A percentile compares a stretch with the other conserved stretches of the same genome.
These are phyloP conservation scores for Cataglyphis hispanica DNA, from an alignment of 1,140 invertebrate species.

Conservation along the genomic window DNA sequence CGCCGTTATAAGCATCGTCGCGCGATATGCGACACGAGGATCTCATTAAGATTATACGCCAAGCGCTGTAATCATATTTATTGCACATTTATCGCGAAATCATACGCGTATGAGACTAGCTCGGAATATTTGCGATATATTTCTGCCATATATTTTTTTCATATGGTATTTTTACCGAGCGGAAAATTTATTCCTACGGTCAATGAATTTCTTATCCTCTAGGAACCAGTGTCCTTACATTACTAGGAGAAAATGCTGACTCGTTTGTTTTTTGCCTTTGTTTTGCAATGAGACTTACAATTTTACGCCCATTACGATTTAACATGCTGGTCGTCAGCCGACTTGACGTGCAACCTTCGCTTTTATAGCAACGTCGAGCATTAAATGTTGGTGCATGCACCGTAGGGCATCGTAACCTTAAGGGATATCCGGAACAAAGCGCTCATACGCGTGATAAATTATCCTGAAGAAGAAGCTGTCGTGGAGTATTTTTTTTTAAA, in stretches of 20 bases:
- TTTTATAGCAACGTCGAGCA: conserved; percentile 54
- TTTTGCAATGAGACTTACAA: conserved; percentile 40
- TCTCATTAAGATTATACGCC: conserved; percentile 31
- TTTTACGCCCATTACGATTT: conserved; percentile 67
- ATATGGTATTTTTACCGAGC: background rate
- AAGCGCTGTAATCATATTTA: conserved; percentile 11
- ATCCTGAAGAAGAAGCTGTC: background rate
- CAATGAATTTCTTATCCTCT: conserved; percentile 19
- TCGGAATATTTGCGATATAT: background rate
- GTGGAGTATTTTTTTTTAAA: background rate
- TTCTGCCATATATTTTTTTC: background rate
- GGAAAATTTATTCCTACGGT: background rate
- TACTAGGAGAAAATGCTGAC: conserved; percentile 41
- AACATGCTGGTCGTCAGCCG: conserved; percentile 49
- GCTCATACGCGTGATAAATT: conserved; percentile 38
- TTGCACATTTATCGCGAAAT: conserved; percentile 1
- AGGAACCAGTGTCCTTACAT: conserved; percentile 27
- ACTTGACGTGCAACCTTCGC: conserved; percentile 34
- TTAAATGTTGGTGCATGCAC: conserved; percentile 56
- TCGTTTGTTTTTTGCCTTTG: conserved; percentile 6
- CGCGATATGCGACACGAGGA: conserved; percentile 14
- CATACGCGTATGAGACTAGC: background rate
- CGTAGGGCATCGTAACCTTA: conserved; percentile 38
- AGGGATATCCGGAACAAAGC: conserved; percentile 36
- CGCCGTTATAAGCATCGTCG: conserved; percentile 40